Conservation (phyloP, 2,797 vertebrate genomes). For the Malurus leucopterus region DNA sequence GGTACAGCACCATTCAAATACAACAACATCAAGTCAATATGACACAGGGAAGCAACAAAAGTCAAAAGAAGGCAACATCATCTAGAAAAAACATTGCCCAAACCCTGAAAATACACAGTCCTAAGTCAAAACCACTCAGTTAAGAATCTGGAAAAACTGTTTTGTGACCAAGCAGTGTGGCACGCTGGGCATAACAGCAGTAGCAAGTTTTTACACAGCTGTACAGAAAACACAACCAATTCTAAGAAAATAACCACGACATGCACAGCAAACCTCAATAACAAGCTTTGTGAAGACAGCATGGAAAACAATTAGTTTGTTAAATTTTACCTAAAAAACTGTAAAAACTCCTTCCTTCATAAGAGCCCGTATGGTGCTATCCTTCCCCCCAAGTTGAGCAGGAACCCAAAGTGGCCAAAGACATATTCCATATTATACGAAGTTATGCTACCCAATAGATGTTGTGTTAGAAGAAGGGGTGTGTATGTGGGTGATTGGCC, state of each 20-base stretch:
- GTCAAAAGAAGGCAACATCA: background rate
- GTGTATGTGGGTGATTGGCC: rapidly evolving
- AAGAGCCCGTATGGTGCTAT: background rate
- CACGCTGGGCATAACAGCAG: background rate
- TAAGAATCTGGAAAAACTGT: background rate
- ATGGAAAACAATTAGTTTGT: background rate
- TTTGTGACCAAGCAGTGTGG: background rate
- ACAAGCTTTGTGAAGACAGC: background rate
- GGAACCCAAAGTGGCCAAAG: background rate
- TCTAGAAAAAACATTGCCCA: background rate
- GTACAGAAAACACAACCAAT: background rate
- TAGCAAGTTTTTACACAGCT: background rate
- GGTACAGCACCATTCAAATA: background rate
- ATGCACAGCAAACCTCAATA: background rate
- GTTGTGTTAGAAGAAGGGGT: background rate
- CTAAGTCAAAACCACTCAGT: background rate
- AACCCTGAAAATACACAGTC: background rate
- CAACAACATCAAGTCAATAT: background rate
- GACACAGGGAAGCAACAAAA: background rate
- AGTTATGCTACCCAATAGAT: background rate
- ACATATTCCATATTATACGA: background rate
- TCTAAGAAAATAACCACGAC: background rate
- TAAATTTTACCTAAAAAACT: background rate
- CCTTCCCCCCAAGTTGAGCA: background rate
- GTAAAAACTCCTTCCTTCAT: background rate